Evolutionary conservation across 2,797 vertebrate species (phyloP).

Genomic region (Sciurus vulgaris): DNA sequence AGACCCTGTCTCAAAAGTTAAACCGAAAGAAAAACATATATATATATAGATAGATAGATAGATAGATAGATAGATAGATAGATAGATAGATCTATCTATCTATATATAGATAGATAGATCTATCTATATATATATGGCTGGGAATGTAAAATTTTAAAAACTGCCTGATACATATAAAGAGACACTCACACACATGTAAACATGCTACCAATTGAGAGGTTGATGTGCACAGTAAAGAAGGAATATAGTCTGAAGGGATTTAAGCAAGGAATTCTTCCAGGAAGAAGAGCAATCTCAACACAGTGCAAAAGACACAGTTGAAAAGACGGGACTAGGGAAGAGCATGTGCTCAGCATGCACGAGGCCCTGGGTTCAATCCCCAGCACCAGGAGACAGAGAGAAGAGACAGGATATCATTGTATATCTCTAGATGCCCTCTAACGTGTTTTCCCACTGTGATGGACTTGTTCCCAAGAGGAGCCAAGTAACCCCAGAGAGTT

Average conservation of each 20-base stretch:
- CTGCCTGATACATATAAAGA: neutral
- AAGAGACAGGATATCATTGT: neutral
- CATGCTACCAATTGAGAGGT: neutral
- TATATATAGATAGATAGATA: no score
- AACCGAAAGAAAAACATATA: no score
- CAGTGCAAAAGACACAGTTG: no score
- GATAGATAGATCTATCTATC: no score
- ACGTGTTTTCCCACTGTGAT: neutral
- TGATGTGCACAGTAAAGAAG: neutral
- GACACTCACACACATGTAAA: neutral
- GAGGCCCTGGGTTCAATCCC: no score
- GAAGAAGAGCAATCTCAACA: slow-evolving; percentile 7
- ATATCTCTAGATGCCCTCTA: neutral
- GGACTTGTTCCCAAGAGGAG: neutral
- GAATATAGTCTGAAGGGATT: neutral
- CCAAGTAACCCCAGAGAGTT: neutral
- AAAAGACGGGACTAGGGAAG: no score
- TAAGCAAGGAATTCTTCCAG: slow-evolving; percentile 23
- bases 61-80: no score
- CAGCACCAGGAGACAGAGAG: neutral
- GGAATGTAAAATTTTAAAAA: neutral
- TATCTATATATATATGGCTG: no score
- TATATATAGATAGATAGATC: no score
- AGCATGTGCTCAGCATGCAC: no score
- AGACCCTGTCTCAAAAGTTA: no score